Conservation (phyloP, 2,888 invertebrate species). For the Morpho helenor region DNA sequence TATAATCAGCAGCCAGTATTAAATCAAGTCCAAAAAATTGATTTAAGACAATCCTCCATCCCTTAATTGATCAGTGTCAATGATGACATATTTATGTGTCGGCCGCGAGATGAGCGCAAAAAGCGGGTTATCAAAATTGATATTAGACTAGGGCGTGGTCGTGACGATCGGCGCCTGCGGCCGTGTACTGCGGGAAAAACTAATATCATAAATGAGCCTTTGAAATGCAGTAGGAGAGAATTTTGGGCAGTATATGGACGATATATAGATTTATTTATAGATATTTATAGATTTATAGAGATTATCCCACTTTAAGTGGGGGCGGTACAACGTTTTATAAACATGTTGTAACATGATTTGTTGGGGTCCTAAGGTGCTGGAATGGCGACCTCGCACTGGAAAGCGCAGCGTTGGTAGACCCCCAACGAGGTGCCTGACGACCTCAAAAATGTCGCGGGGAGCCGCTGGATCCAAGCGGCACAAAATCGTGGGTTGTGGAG, state of each 20-base stretch:
- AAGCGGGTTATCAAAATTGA: slow-evolving; percentile 55
- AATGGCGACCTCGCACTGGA: no score
- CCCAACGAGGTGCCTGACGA: no score
- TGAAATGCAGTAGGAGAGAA: slow-evolving; percentile 43
- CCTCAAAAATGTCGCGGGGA: no score
- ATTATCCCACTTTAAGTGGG: no score
- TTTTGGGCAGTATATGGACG: slow-evolving; percentile 39
- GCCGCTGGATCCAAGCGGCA: no score
- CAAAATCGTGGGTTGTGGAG: no score
- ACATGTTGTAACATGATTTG: no score
- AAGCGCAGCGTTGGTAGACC: no score
- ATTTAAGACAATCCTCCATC: slow-evolving; percentile 15
- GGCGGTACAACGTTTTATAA: no score
- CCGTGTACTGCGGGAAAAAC: slow-evolving; percentile 58
- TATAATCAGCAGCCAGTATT: not conserved
- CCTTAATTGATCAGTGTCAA: slow-evolving; percentile 68
- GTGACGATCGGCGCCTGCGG: slow-evolving; percentile 63
- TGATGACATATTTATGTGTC: slow-evolving; percentile 69
- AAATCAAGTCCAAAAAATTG: not conserved
- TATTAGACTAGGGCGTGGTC: slow-evolving; percentile 46
- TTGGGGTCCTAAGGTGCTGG: no score
- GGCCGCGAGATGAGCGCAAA: slow-evolving; percentile 34
- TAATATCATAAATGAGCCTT: slow-evolving; percentile 49
- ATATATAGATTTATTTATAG: no score
- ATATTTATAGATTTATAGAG: no score